Percentiles rank a stretch among this genome's conserved stretches.
These are phyloP conservation scores for Eristalis pertinax DNA, from an alignment of 2,888 invertebrate genomes.

Conservation along the genomic window DNA sequence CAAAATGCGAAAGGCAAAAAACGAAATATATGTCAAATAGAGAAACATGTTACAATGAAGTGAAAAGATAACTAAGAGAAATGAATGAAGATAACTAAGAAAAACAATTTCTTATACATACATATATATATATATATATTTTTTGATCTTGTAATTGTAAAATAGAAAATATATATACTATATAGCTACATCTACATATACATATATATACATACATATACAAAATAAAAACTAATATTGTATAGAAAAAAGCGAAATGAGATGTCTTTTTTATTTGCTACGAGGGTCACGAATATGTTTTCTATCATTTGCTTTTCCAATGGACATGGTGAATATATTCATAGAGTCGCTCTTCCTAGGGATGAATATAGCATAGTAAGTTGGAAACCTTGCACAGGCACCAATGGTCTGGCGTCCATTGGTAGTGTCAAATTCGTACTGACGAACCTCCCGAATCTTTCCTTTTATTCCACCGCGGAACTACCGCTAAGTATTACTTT, in stretches of 20 bases:
- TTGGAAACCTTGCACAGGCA: too few species aligned
- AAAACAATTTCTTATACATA: slow-evolving; percentile 38
- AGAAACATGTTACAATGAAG: slow-evolving; percentile 42
- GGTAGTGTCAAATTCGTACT: too few species aligned
- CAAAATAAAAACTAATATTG: slow-evolving; percentile 69
- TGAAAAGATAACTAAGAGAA: slow-evolving; percentile 5
- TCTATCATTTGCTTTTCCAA: background rate
- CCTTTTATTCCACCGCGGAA: too few species aligned
- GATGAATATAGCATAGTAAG: too few species aligned
- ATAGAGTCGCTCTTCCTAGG: too few species aligned
- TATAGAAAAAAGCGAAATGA: slow-evolving; percentile 59
- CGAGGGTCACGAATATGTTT: background rate
- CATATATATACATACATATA: slow-evolving; percentile 48
- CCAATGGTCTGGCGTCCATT: too few species aligned
- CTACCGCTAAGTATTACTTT: too few species aligned
- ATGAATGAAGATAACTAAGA: background rate
- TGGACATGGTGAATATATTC: too few species aligned
- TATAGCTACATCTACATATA: slow-evolving; percentile 60
- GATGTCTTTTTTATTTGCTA: background rate
- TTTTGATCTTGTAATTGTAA: slow-evolving; percentile 63
- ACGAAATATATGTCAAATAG: slow-evolving; percentile 34
- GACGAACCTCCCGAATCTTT: too few species aligned
- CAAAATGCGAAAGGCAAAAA: slow-evolving; percentile 25
- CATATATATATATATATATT: slow-evolving; percentile 59
- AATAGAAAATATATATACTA: slow-evolving; percentile 51